Conservation (phyloP, 2,888 invertebrate species). For the Neria commutata region DNA sequence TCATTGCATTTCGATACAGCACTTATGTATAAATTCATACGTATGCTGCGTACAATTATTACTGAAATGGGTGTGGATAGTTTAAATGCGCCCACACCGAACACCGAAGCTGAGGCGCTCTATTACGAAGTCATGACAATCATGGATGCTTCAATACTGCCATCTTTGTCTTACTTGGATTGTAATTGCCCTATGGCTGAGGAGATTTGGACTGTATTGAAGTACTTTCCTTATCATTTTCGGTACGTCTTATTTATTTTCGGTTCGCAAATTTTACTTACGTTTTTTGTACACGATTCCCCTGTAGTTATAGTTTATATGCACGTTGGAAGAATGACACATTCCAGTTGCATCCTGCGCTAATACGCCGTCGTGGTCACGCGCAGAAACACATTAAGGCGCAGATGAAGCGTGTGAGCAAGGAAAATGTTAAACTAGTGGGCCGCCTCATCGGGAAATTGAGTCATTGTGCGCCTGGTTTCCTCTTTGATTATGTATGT, state of each 20-base stretch:
- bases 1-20: conserved; percentile 86
- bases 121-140: conserved; percentile 85
- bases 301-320: conserved; percentile 80
- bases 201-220: conserved; percentile 91
- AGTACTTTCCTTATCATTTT: conserved; percentile 84
- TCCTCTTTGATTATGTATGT: conserved; percentile 91
- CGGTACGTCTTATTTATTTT: conserved; percentile 58
- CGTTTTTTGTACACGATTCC: background rate
- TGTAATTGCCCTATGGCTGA: conserved; percentile 96
- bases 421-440: conserved; percentile 97
- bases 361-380: conserved; percentile 84
- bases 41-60: conserved; percentile 63
- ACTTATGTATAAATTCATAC: conserved; percentile 84
- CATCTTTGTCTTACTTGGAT: conserved; percentile 88
- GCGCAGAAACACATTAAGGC: conserved; percentile 91
- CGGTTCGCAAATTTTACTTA: background rate
- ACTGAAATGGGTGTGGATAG: conserved; percentile 59
- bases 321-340: conserved; percentile 96
- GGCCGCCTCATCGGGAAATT: conserved; percentile 96
- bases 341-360: conserved; percentile 78
- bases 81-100: conserved; percentile 51
- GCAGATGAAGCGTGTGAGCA: conserved; percentile 96
- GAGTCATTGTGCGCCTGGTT: conserved; percentile 93
- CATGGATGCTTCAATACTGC: conserved; percentile 87
- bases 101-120: conserved; percentile 64